phyloP scores from a whole-genome alignment of 2,797 vertebrate species.

The Lerista edwardsae region DNA sequence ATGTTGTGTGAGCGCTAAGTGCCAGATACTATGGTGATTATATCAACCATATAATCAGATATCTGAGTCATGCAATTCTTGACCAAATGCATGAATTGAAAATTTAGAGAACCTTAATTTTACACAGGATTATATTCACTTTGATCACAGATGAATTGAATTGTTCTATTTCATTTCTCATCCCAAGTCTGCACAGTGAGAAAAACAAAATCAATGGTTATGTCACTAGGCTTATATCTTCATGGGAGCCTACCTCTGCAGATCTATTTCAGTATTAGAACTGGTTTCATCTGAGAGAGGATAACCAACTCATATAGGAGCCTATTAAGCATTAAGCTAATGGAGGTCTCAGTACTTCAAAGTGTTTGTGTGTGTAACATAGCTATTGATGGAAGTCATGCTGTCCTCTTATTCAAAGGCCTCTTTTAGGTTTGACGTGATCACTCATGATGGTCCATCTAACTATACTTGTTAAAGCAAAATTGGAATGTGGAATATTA shows the following conservation, averaged over 20 bases:
- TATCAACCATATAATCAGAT: too few relatives aligned
- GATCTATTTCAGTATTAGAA: fast-evolving
- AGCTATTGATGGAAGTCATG: neutral
- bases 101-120: constrained; percentile 17
- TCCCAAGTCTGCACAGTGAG: neutral
- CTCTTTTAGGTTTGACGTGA: neutral
- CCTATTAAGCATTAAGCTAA: fast-evolving
- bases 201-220: fast-evolving
- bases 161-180: constrained; percentile 1
- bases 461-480: neutral
- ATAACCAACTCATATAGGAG: fast-evolving
- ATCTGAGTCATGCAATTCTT: neutral
- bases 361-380: neutral
- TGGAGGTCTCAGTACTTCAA: neutral
- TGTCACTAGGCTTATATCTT: fast-evolving
- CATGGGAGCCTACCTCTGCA: fast-evolving
- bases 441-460: neutral
- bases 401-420: neutral
- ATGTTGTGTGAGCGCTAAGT: too few relatives aligned
- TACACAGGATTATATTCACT: fast-evolving
- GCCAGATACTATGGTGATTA: too few relatives aligned
- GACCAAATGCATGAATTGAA: neutral
- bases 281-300: neutral
- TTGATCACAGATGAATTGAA: neutral
- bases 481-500: neutral